Conservation (phyloP, 2,888 invertebrate genomes). For the Yponomeuta plumbellus region DNA sequence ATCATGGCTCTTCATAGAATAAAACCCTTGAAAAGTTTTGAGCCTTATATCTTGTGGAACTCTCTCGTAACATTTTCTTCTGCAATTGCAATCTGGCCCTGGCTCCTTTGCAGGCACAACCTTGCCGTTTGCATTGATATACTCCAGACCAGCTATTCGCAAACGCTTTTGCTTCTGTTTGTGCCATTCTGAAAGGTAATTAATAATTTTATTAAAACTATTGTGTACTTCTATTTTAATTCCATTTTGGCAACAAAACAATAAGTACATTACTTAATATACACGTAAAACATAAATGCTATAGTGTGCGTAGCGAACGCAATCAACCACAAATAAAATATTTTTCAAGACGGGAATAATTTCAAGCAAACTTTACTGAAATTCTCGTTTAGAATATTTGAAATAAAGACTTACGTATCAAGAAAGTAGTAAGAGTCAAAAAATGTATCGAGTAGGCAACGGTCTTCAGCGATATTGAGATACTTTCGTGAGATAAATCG, state of each 20-base stretch:
- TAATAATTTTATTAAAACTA: constrained; percentile 14
- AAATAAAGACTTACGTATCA: constrained; percentile 36
- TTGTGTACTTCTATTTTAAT: background rate
- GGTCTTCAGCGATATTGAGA: background rate
- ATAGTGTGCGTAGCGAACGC: background rate
- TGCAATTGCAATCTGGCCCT: constrained; percentile 73
- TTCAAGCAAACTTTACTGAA: constrained; percentile 22
- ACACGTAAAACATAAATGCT: background rate
- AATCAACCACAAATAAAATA: constrained; percentile 2
- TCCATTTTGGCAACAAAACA: background rate
- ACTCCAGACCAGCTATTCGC: constrained; percentile 72
- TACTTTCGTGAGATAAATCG: background rate
- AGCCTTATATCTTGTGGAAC: constrained; percentile 67
- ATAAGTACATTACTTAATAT: background rate
- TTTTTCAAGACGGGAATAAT: background rate
- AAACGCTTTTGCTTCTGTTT: constrained; percentile 75
- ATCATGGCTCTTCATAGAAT: constrained; percentile 75
- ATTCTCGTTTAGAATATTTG: background rate
- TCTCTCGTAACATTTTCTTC: constrained; percentile 69
- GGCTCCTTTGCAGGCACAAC: constrained; percentile 73
- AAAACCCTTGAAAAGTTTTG: constrained; percentile 74
- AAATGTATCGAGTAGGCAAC: constrained; percentile 28
- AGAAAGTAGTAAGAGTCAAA: constrained; percentile 71
- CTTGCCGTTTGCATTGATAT: constrained; percentile 76
- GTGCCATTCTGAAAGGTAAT: constrained; percentile 71